Base-by-base conservation (phyloP, 2,888 invertebrate genomes). In the Drosophila nigricruria region DNA sequence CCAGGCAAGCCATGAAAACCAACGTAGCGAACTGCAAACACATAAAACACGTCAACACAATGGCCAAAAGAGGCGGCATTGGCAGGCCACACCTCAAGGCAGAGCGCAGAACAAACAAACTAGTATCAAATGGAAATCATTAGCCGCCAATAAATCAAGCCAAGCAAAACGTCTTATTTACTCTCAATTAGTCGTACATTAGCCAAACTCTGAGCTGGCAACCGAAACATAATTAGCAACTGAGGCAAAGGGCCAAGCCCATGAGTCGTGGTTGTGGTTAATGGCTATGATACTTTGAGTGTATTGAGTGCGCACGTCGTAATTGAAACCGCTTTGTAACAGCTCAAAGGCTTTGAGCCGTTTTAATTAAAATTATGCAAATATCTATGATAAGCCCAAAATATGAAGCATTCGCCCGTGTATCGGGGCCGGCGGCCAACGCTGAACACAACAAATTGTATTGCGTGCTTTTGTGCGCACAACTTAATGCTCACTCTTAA, bases 311-410 rank as follows among this genome's bases (percentile, higher is more conserved):
- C 34, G 42, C 16, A 23, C 43, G 20, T 36, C 56, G 59, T 78
- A 73, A 87, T 72, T 68, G 69, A 74, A 82, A 68, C 45, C 58
- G 65, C 25, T 52, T 69, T 70, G 49, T 52, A 30, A 30, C 45
- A 0, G n/a, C 25, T 56, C 34, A 69, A 68, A 49, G 18, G 60
- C 67, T 49, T 61, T 49, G 40, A 40, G 43, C 60, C 67, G 34
- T 64, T 70, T 83, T 83, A 84, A 82, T 82, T 87, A 82, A 82
- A 82, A 81, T 81, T 84, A 81, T 88, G 80, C 67, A 88, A 83
- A 88, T 73, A 65, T 63, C 49, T 52, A 34, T 49, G 56, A 54
- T 73, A 73, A 70, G 43, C 63, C 40, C 40, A 4, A 25, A 59
- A 75, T 61, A 73, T 66, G 32, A 58, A 56, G 43, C 54, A 75